Base-by-base conservation (phyloP, 2,797 vertebrate species). In the Geotrypetes seraphini region DNA sequence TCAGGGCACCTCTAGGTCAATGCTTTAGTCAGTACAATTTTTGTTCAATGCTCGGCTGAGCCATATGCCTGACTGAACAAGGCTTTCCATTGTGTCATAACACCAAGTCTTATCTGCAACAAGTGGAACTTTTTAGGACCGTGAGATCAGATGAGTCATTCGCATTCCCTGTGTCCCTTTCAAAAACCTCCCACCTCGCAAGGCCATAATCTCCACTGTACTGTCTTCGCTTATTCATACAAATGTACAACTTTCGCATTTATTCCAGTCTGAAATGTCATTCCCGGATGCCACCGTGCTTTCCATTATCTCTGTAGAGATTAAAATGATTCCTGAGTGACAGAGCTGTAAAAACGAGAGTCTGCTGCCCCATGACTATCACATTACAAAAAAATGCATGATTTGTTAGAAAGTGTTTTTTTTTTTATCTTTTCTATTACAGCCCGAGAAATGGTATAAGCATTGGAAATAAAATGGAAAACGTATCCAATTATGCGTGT, bases 81-180 rank as follows among this genome's bases (percentile, higher is more conserved):
- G 17, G 2, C 18, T 42, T 62, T 53, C 39, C 22, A 36, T 41
- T 55, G 44, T 33, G 57, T 43, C 39, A 44, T 40, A 28, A 36
- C 16, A 48, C 11, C 4, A 31, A 29, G 22, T 48, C 43, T 31
- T 50, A 20, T 47, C 34, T 54, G 18, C 34, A 31, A 36, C 29
- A 33, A 39, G 47, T 40, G 5, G 1, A 20, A 23, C 11, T 25
- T 51, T 49, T 45, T 8, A 36, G 54, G 39, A 34, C 1, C 14
- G 7, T 7, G 5, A 13, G 17, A 19, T 29, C 36, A 33, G 52
- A 43, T 11, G 31, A 7, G 3, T 18, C 12, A 11, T 44, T 24
- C 28, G 28, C 31, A 16, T 40, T 11, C 14, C n/a, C 21, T 14
- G 16, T 43, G 22, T 20, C 49, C 23, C 24, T 47, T 40, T n/a